phyloP scores from a whole-genome alignment of 2,888 invertebrate genomes.

The Leucoptera coffeella region DNA sequence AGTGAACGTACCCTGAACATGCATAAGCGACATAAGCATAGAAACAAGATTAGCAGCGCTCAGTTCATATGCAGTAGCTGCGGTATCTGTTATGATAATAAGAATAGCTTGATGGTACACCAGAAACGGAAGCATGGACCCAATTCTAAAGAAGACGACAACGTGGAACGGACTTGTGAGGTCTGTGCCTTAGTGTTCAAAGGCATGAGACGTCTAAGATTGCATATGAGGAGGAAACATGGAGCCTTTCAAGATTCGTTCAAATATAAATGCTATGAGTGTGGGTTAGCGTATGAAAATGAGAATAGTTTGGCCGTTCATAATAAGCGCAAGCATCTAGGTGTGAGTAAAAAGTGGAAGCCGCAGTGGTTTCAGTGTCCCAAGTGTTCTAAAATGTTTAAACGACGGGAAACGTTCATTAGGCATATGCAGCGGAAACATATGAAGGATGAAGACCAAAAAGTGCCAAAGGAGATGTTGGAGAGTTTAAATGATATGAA shows the following conservation, averaged over 20 bases:
- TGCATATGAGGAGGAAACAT: constrained; percentile 41
- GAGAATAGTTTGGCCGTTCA: constrained; percentile 32
- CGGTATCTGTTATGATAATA: constrained; percentile 32
- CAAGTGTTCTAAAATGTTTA: constrained; percentile 30
- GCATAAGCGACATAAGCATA: constrained; percentile 34
- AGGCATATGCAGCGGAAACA: constrained; percentile 39
- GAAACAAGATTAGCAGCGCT: constrained; percentile 20
- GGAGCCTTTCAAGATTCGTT: constrained; percentile 29
- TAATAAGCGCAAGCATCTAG: constrained; percentile 26
- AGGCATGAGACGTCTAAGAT: constrained; percentile 24
- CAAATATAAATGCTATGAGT: constrained; percentile 24
- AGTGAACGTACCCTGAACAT: constrained; percentile 22
- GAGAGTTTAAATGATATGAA: constrained; percentile 7
- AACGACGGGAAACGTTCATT: constrained; percentile 30
- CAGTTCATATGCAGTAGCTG: constrained; percentile 31
- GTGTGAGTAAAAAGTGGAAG: constrained; percentile 13
- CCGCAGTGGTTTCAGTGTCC: constrained; percentile 28
- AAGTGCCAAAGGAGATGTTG: constrained; percentile 11
- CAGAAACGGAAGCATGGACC: constrained; percentile 34
- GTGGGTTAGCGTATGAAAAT: constrained; percentile 36
- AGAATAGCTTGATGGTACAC: constrained; percentile 33
- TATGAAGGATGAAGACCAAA: constrained; percentile 9
- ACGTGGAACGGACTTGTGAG: constrained; percentile 27
- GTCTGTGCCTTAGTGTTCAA: constrained; percentile 37
- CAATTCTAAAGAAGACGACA: constrained; percentile 17